phyloP scores from a whole-genome alignment of 2,113 vertebrate genomes.

The Dromas ardeola region DNA sequence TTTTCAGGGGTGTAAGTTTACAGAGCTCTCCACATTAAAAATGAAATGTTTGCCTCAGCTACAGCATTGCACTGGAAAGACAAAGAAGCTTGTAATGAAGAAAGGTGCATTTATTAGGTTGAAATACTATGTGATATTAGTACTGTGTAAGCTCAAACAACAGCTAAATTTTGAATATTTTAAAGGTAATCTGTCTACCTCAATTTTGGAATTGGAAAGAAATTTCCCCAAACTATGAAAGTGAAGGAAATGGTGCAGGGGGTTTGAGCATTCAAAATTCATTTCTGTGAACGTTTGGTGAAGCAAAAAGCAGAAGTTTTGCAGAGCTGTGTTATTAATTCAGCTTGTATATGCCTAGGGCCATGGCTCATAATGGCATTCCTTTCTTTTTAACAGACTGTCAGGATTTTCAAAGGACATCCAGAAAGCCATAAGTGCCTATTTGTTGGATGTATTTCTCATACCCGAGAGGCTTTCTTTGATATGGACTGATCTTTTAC shows the following conservation, averaged over 20 bases:
- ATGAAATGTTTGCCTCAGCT: neutral
- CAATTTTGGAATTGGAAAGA: neutral
- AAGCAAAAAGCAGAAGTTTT: slow-evolving; percentile 58
- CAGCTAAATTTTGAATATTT: neutral
- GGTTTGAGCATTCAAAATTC: slow-evolving; percentile 30
- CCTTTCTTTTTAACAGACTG: slow-evolving; percentile 67
- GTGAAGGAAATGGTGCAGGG: neutral
- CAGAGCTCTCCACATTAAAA: neutral
- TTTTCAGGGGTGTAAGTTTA: neutral
- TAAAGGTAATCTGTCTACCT: neutral
- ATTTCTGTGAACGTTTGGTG: slow-evolving; percentile 43
- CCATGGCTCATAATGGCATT: slow-evolving; percentile 69
- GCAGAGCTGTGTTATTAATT: slow-evolving; percentile 65
- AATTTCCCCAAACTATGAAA: slow-evolving; percentile 13
- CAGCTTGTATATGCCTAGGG: slow-evolving; percentile 58
- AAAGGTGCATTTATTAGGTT: neutral
- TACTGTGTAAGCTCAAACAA: neutral
- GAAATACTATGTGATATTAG: neutral
- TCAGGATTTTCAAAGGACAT: slow-evolving; percentile 71
- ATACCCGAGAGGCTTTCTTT: slow-evolving; percentile 65
- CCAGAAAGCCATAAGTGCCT: slow-evolving; percentile 60
- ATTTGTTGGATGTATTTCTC: slow-evolving; percentile 60
- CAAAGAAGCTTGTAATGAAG: neutral
- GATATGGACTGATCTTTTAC: slow-evolving; percentile 66
- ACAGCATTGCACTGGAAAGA: neutral